Base-by-base conservation (phyloP, 2,888 invertebrate species). In the Cyclophora albipunctata region DNA sequence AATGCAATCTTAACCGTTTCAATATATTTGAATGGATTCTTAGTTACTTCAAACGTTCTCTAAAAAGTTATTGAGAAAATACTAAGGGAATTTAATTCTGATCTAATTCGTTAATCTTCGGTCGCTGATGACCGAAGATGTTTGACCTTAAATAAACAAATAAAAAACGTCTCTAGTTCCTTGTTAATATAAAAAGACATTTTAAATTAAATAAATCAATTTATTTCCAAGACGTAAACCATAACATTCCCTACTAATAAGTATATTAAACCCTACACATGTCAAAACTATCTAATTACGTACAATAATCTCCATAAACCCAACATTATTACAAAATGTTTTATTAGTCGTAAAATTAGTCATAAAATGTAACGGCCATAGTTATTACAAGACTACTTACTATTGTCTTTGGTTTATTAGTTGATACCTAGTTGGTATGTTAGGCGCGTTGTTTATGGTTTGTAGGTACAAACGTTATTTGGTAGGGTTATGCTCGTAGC, bases 321-420 rank as follows among this genome's bases (percentile, higher is more conserved):
- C 48, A 43, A 55, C 58, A 59, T 54, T 55, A 54, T 58, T 46
- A 51, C 52, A 55, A 54, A 55, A 53, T 47, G 46, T 47, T 40
- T 45, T 50, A 50, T 45, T 50, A 52, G 51, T 56, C 62, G 54
- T 63, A 58, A 62, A 63, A 50, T 48, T 49, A 62, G 37, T 57
- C 59, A 59, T 63, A 62, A 66, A 63, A 51, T 55, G 58, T 61
- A 50, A 63, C 49, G 53, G 53, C 59, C 61, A 55, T 46, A 48
- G 62, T 62, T 62, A 66, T 64, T 59, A 57, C 52, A 47, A 56
- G 48, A 53, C 43, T 56, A 53, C 43, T 56, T 52, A 54, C 58
- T 57, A 54, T 50, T 56, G 46, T 59, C 57, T 56, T 49, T 46
- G 49, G 59, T 58, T 61, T 62, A 63, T 56, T 60, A 57, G 60